Percentiles rank a stretch among this genome's conserved stretches.
Conservation (phyloP, 2,797 vertebrate genomes). For the Diglossa cyanea region DNA sequence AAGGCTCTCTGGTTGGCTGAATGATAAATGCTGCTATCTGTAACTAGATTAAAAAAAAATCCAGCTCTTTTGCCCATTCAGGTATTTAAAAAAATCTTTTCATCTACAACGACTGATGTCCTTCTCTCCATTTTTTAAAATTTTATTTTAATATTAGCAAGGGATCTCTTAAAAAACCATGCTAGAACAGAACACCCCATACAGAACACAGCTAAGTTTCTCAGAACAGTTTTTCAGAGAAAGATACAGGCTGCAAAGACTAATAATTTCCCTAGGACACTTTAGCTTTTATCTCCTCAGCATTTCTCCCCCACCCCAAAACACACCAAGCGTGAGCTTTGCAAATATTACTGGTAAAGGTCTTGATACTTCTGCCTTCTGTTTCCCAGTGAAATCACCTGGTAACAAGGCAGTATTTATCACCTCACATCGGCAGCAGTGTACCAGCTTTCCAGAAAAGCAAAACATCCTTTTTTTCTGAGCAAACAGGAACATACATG, state of each 20-base stretch:
- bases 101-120: not conserved
- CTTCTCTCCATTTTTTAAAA: not conserved
- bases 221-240: not conserved
- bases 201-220: not conserved
- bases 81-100: not conserved
- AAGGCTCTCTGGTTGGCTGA: slow-evolving; percentile 16
- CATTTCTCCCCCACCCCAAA: not conserved
- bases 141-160: not conserved
- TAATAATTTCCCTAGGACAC: not conserved
- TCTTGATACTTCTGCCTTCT: not conserved
- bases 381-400: not conserved
- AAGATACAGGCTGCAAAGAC: not conserved
- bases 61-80: not conserved
- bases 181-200: not conserved
- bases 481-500: fast-evolving
- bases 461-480: not conserved
- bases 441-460: not conserved
- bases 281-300: not conserved
- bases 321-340: not conserved
- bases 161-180: not conserved
- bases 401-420: not conserved
- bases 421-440: not conserved
- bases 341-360: not conserved
- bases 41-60: not conserved
- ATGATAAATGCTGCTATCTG: slow-evolving; percentile 21